phyloP scores from a whole-genome alignment of 2,797 vertebrate species.

The Protonibea diacanthus region DNA sequence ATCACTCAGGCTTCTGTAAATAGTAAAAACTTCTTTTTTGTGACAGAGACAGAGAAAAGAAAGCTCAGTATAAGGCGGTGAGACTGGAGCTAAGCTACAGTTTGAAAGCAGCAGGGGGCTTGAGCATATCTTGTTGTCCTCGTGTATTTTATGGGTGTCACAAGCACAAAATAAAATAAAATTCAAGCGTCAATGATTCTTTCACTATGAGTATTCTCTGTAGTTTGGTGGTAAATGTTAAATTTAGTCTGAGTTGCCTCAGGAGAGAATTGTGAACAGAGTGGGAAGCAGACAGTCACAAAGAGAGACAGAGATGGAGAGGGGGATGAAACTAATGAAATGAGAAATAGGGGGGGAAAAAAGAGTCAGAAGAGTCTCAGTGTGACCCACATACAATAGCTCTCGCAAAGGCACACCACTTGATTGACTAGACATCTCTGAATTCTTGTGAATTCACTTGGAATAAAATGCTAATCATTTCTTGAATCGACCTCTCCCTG shows the following conservation, averaged over 20 bases:
- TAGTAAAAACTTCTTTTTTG: neutral
- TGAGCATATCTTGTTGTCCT: neutral
- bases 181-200: neutral
- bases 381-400: slow-evolving; percentile 58
- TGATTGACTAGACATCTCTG: slow-evolving; percentile 49
- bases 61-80: neutral
- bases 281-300: slow-evolving; percentile 44
- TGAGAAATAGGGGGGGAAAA: slow-evolving; percentile 28
- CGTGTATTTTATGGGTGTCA: neutral
- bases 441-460: slow-evolving; percentile 21
- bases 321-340: slow-evolving; percentile 64
- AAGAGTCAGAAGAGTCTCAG: slow-evolving; percentile 33
- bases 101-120: neutral
- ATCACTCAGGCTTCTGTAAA: neutral
- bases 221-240: slow-evolving; percentile 51
- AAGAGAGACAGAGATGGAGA: slow-evolving; percentile 31
- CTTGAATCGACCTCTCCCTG: slow-evolving; percentile 43
- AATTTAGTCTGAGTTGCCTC: slow-evolving; percentile 50
- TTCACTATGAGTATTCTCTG: slow-evolving; percentile 9
- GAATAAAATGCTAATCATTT: slow-evolving; percentile 27
- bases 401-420: slow-evolving; percentile 42
- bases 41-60: neutral
- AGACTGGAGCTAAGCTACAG: neutral
- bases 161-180: neutral
- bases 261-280: slow-evolving; percentile 52